Evolutionary conservation across 1,140 invertebrate genomes (phyloP).

Genomic region (Asobara japonica): DNA sequence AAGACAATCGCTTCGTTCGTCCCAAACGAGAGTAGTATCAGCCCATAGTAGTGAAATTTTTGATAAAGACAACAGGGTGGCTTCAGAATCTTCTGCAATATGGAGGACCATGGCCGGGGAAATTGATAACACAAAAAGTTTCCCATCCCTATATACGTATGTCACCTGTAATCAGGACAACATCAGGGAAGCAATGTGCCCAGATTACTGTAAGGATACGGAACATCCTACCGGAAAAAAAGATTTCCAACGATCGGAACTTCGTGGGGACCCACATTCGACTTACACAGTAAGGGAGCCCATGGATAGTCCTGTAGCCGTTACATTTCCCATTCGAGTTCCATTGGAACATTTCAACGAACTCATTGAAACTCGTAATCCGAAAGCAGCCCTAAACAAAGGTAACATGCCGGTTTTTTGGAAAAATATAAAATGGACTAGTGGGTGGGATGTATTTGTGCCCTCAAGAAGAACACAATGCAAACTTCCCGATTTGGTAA

Average conservation of each 20-base stretch:
- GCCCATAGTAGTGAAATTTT: no score
- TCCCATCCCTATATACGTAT: slow-evolving; percentile 3
- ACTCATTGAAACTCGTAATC: background rate
- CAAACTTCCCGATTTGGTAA: no score
- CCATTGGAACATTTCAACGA: background rate
- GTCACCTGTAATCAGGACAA: slow-evolving; percentile 22
- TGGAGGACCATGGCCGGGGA: slow-evolving; percentile 10
- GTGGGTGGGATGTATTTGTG: no score
- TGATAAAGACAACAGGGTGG: no score
- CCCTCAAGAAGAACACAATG: no score
- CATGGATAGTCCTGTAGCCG: background rate
- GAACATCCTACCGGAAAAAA: no score
- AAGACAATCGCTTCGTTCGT: no score
- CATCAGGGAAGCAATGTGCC: slow-evolving; percentile 2
- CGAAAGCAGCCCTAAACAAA: background rate
- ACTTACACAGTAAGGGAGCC: background rate
- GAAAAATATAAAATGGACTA: no score
- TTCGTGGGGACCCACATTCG: background rate
- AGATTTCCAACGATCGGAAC: no score
- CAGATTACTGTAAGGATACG: background rate
- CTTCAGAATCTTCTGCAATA: no score
- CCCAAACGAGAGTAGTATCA: no score
- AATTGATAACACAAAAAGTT: background rate
- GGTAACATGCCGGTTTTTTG: no score
- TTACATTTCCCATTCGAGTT: background rate